A percentile compares a stretch with the other conserved stretches of the same genome.
phyloP scores from a whole-genome alignment of 2,888 invertebrate genomes.

The Tachystola acroxantha region DNA sequence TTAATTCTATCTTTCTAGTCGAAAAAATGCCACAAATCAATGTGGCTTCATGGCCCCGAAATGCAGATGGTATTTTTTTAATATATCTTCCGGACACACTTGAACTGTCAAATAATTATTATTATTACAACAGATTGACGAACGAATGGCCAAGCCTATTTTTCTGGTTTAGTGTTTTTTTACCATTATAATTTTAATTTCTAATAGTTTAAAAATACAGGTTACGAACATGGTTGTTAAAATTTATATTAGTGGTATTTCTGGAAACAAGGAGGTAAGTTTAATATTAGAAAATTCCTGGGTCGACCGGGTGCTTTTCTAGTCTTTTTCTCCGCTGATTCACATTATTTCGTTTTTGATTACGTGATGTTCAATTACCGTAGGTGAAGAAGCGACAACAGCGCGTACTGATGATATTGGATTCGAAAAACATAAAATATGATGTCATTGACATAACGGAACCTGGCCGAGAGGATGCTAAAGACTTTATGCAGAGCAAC shows the following conservation, averaged over 20 bases:
- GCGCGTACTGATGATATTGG: slow-evolving; percentile 94
- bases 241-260: slow-evolving; percentile 94
- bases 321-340: slow-evolving; percentile 56
- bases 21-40: too few relatives aligned
- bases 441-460: slow-evolving; percentile 96
- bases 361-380: slow-evolving; percentile 52
- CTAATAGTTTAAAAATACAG: slow-evolving; percentile 36
- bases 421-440: slow-evolving; percentile 93
- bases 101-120: slow-evolving; percentile 48
- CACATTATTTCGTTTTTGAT: slow-evolving; percentile 54
- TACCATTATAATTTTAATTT: slow-evolving; percentile 43
- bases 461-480: slow-evolving; percentile 91
- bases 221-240: slow-evolving; percentile 88
- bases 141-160: slow-evolving; percentile 75
- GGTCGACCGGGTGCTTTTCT: slow-evolving; percentile 55
- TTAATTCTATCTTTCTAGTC: too few relatives aligned
- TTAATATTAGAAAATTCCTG: slow-evolving; percentile 59
- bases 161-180: slow-evolving; percentile 52
- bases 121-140: slow-evolving; percentile 55
- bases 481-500: slow-evolving; percentile 95
- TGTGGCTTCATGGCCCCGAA: too few relatives aligned
- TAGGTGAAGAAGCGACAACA: slow-evolving; percentile 98
- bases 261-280: slow-evolving; percentile 95
- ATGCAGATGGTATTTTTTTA: not conserved
- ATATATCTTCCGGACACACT: slow-evolving; percentile 12